Evolutionary conservation across 2,888 invertebrate genomes (phyloP), one percentile per base, ranked within the genome.

Genomic region (Drosophila paramelanica): DNA sequence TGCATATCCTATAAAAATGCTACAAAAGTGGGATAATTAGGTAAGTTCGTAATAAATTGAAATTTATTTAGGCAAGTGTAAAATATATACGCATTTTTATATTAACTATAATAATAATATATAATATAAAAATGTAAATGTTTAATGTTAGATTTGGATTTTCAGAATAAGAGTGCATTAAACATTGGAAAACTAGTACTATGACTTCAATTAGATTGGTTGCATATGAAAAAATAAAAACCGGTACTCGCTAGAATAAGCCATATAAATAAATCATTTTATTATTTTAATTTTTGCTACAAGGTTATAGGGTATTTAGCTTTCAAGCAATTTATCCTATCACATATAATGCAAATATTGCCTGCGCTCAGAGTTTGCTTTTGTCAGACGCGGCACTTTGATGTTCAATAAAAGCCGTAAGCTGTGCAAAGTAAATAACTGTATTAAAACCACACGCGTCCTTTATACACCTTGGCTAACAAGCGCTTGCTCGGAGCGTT

Each of bases 351-450:
- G 38, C 14, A 67, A 47, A 42, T 57, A 62, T 72, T 58, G 59
- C 49, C 57, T 57, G 52, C 31, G 56, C 61, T 71, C 41, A 25
- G 41, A 47, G 4, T 60, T 70, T 76, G 71, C 42, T 68, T 73
- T 70, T 77, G 67, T 74, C 69, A 72, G 75, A 43, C 47, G 33
- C 31, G 20, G 13, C 31, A 66, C 67, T 88, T 82, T 88, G 85
- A 82, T 81, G 82, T 79, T 79, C 77, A 85, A 88, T 88, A 52
- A 67, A 57, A 43, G 33, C 55, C 60, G 42, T 68, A 64, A 64
- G 50, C 67, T 60, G 38, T 11, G 41, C 43, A 58, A 85, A 76
- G 47, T 66, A 68, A 84, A 72, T 81, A 81, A 67, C 58, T 52
- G 52, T 50, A 59, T 69, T 74, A 46, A 66, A 77, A 68, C 42